phyloP scores from a whole-genome alignment of 1,140 invertebrate species.

The Drosophila obscura region DNA sequence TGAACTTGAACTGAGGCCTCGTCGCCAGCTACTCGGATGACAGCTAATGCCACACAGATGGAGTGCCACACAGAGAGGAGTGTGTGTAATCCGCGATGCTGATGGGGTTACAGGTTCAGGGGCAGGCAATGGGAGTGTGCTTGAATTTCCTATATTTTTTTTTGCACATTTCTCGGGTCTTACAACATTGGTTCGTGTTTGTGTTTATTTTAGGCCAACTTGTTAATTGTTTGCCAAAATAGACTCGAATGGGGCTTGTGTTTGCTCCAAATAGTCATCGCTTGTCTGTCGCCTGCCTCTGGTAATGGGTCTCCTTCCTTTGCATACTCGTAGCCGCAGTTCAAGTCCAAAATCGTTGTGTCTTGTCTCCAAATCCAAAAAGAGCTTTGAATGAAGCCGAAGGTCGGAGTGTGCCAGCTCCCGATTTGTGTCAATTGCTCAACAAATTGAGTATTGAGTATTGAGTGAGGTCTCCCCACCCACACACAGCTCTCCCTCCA shows the following conservation, averaged over 20 bases:
- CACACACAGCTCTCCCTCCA: conserved; percentile 15
- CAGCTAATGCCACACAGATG: conserved; percentile 35
- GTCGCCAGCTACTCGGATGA: conserved; percentile 10
- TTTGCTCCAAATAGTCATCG: conserved; percentile 46
- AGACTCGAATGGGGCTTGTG: conserved; percentile 23
- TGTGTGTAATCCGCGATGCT: conserved; percentile 28
- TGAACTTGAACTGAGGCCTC: conserved; percentile 73
- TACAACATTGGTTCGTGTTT: conserved; percentile 27
- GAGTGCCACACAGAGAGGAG: not conserved
- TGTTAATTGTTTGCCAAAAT: conserved; percentile 49
- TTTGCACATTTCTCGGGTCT: conserved; percentile 30
- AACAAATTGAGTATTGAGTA: conserved; percentile 30
- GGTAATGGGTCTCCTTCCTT: conserved; percentile 6
- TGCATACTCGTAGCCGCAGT: conserved; percentile 14
- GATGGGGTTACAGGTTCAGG: conserved; percentile 57
- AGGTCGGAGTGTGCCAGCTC: conserved; percentile 44
- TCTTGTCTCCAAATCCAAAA: conserved; percentile 3
- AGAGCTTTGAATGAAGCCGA: conserved; percentile 34
- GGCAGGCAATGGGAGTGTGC: conserved; percentile 21
- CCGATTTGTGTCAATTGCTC: conserved; percentile 65
- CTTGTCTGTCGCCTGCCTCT: conserved; percentile 2
- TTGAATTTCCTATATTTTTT: conserved; percentile 18
- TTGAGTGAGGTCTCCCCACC: conserved; percentile 23
- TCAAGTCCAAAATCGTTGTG: conserved; percentile 39
- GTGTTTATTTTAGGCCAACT: conserved; percentile 16